Percentiles rank a stretch among this genome's conserved stretches.
These are phyloP conservation scores for Meles meles DNA, from an alignment of 2,113 vertebrate genomes.

Conservation along the genomic window DNA sequence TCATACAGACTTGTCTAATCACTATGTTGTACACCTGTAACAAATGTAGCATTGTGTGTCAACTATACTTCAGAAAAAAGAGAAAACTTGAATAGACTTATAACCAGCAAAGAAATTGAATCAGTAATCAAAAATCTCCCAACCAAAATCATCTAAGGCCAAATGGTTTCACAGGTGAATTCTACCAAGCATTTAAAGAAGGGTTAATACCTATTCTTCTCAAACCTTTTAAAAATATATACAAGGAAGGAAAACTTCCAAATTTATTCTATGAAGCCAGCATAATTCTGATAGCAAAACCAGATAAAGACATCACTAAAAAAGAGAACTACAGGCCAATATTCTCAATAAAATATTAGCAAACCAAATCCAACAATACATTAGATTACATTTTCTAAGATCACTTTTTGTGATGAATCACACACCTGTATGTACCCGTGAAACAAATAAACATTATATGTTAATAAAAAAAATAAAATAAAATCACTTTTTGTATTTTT, in stretches of 20 bases:
- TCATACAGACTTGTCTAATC: not conserved
- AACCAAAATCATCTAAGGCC: not conserved
- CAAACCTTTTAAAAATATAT: not conserved
- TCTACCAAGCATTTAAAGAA: not conserved
- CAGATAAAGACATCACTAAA: not conserved
- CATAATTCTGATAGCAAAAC: not conserved
- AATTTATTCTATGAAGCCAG: not conserved
- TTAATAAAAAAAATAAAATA: no score
- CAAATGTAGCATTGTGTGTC: not conserved
- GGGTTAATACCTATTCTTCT: not conserved
- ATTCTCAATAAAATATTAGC: not conserved
- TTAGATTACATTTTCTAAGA: not conserved
- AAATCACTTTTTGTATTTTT: not conserved
- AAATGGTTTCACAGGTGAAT: not conserved
- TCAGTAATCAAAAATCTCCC: not conserved
- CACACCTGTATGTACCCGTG: no score
- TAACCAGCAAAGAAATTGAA: not conserved
- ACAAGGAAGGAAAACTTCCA: not conserved
- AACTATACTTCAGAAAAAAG: not conserved
- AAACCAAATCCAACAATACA: not conserved
- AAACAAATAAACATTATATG: no score
- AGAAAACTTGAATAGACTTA: not conserved
- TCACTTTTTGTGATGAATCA: not conserved
- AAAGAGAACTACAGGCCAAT: not conserved
- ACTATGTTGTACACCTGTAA: not conserved